Evolutionary conservation across 2,888 invertebrate genomes (phyloP).

Genomic region (Camptogramma bilineatum): DNA sequence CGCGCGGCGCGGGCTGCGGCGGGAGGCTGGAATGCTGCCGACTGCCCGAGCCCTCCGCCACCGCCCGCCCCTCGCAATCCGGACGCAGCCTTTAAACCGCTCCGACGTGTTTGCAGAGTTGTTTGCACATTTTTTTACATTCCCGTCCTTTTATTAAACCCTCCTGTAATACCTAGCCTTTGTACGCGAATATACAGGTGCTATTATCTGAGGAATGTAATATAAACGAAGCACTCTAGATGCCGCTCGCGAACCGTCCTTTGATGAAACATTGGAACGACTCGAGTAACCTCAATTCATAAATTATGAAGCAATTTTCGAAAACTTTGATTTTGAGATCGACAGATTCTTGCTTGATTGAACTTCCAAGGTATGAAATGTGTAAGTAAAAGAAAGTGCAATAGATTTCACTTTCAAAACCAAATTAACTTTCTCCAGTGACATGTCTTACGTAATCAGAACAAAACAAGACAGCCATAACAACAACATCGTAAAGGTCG

Average conservation of each 20-base stretch:
- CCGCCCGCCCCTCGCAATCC: conserved; percentile 78
- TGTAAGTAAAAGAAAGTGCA: conserved; percentile 83
- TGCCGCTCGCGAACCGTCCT: conserved; percentile 28
- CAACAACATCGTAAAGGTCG: conserved; percentile 80
- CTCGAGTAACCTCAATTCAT: conserved; percentile 40
- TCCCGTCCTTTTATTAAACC: conserved; percentile 79
- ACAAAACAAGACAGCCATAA: conserved; percentile 79
- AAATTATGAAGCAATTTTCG: conserved; percentile 40
- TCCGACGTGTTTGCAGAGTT: conserved; percentile 83
- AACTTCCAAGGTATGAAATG: conserved; percentile 74
- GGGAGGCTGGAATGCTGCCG: conserved; percentile 78
- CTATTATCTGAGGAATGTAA: conserved; percentile 41
- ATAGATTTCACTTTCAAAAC: conserved; percentile 86
- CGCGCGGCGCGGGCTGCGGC: conserved; percentile 49
- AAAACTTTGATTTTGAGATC: conserved; percentile 47
- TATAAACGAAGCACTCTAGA: conserved; percentile 38
- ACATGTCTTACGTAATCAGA: conserved; percentile 82
- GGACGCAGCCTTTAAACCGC: conserved; percentile 84
- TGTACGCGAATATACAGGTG: conserved; percentile 38
- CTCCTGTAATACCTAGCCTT: conserved; percentile 60
- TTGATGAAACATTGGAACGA: conserved; percentile 33
- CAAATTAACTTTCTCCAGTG: conserved; percentile 85
- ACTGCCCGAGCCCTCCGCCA: conserved; percentile 61
- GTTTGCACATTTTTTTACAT: conserved; percentile 85
- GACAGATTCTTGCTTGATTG: conserved; percentile 54